Evolutionary conservation across 2,113 vertebrate species (phyloP).

Genomic region (Notiomystis cincta): DNA sequence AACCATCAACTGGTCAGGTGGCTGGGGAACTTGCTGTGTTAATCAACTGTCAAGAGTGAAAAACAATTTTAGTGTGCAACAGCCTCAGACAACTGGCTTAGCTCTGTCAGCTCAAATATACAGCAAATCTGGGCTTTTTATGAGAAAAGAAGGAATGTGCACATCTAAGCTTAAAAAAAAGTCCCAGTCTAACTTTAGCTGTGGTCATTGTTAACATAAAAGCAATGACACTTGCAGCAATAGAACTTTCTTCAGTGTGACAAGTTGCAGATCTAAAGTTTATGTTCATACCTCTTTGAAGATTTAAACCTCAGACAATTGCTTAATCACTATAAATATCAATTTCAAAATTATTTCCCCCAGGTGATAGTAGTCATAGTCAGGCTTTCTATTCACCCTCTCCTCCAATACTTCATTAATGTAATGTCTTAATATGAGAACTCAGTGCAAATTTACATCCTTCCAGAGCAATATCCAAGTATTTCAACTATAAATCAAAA

Average conservation of each 20-base stretch:
- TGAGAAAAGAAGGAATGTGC: neutral
- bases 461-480: neutral
- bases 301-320: conserved; percentile 23
- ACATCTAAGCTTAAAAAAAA: neutral
- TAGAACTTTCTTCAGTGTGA: neutral
- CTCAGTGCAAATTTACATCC: neutral
- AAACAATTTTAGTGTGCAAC: neutral
- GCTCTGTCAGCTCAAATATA: conserved; percentile 1
- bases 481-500: neutral
- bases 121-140: neutral
- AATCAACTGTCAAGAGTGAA: conserved; percentile 15
- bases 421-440: neutral
- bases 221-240: conserved; percentile 7
- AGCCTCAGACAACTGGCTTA: neutral
- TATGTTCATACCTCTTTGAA: neutral
- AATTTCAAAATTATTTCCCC: conserved; percentile 21
- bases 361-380: neutral
- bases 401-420: neutral
- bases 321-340: conserved; percentile 19
- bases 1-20: neutral
- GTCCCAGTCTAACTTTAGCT: neutral
- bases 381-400: neutral
- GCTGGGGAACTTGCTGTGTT: neutral
- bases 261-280: neutral
- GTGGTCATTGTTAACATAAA: conserved; percentile 1